Base-by-base conservation (phyloP, 2,113 vertebrate species). In the Tonatia bakeri region DNA sequence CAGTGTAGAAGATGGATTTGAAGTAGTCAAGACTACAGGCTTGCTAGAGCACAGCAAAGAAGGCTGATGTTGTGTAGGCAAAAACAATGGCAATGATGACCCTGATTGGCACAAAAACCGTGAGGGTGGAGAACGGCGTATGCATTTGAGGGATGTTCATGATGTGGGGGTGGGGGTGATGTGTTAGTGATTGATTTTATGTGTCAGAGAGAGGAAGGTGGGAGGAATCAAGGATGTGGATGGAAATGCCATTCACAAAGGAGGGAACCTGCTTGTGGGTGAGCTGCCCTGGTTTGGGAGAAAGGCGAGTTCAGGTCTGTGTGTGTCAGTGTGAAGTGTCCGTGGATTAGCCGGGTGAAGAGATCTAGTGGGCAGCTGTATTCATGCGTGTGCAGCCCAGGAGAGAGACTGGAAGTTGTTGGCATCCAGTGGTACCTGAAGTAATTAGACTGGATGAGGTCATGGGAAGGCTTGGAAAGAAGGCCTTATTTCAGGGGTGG, bases 391-490 rank as follows among this genome's bases (percentile, higher is more conserved):
- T 75, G 54, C 50, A 87, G 64, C 31, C 84, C 40, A 50, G 24
- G 59, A 90, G 69, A 91, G 15, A 24, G 3, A 87, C 75, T 81
- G 19, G 64, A 87, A 90, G 4, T 87, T 84, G 45, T 72, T 17
- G 56, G 43, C 59, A 38, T 80, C 16, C 3, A 59, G 43, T 94
- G 54, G 16, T 94, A 82, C 76, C 80, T 90, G 28, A 90, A 94
- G 43, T 94, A 52, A 89, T 95, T 83, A 36, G 38, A 56, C 56
- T 40, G 47, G 75, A 90, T 87, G 94, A 97, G 7, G 52, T 97
- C 95, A 97, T 92, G 81, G 90, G 85, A 96, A 61, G 65, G 31
- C 76, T 73, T 93, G 9, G 45, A 94, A 89, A 52, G 61, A 94
- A 50, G 90, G 65, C 70, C 65, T 94, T 80, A 61, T 81, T 95